phyloP scores from a whole-genome alignment of 2,113 vertebrate species.

The Gila orcuttii region DNA sequence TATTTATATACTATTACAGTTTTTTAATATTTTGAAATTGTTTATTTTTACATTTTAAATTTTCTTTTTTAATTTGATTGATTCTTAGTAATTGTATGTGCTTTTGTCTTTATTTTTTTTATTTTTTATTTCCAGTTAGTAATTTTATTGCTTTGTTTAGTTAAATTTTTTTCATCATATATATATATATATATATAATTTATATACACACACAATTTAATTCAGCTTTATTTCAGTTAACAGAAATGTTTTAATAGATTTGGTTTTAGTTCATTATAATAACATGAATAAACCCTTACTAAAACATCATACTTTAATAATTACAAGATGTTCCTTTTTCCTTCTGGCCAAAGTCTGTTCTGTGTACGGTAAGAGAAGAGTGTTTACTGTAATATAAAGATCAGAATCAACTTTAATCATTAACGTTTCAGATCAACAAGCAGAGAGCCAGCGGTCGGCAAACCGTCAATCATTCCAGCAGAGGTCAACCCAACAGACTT shows the following conservation, averaged over 20 bases:
- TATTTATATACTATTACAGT: background rate
- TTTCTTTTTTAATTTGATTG: background rate
- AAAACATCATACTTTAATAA: background rate
- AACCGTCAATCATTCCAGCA: conserved; percentile 71
- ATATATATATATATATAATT: no score
- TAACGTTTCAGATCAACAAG: conserved; percentile 70
- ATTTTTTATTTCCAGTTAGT: background rate
- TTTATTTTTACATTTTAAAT: background rate
- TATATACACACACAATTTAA: background rate
- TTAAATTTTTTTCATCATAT: background rate
- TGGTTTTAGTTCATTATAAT: background rate
- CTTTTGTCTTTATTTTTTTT: background rate
- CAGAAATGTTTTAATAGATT: background rate
- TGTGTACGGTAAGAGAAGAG: background rate
- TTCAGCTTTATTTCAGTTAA: background rate
- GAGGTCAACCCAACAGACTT: conserved; percentile 65
- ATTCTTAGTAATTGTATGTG: background rate
- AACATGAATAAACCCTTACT: background rate
- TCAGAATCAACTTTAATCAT: conserved; percentile 24
- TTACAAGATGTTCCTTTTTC: background rate
- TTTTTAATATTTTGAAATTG: background rate
- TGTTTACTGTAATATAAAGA: background rate
- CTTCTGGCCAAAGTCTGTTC: conserved; percentile 1
- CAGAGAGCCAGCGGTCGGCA: conserved; percentile 67
- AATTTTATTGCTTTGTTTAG: background rate